Conservation (phyloP, 2,888 invertebrate genomes). For the Eustalomyia histrio region DNA sequence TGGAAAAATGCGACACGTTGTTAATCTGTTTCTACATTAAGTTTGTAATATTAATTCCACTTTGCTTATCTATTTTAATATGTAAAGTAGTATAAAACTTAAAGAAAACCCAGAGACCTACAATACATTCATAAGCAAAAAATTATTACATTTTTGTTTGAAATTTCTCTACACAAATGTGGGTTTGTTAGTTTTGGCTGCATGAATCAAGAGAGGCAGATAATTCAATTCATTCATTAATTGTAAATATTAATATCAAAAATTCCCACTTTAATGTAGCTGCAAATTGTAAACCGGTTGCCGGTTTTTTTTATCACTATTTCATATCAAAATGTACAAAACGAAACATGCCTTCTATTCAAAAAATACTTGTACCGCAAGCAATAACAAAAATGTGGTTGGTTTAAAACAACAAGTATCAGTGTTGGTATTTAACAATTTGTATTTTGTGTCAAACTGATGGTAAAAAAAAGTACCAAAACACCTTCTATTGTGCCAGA, state of each 20-base stretch:
- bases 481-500: no score
- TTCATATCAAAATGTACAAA: neutral
- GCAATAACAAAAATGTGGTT: no score
- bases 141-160: neutral
- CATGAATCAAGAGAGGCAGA: neutral
- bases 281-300: constrained; percentile 24
- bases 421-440: no score
- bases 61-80: neutral
- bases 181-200: constrained; percentile 21
- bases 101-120: neutral
- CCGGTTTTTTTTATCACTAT: neutral
- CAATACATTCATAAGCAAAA: no score
- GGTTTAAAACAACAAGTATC: no score
- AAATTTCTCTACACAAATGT: neutral
- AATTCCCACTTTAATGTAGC: neutral
- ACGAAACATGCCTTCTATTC: neutral
- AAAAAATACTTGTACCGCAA: no score
- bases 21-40: no score
- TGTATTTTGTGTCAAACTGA: no score
- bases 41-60: neutral
- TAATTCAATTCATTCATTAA: constrained; percentile 58
- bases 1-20: no score
- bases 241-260: constrained; percentile 43
- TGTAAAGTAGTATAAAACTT: neutral
- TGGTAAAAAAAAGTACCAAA: no score